Percentiles rank a stretch among this genome's conserved stretches.
phyloP scores from a whole-genome alignment of 2,113 vertebrate species.

The Dasyornis broadbenti region DNA sequence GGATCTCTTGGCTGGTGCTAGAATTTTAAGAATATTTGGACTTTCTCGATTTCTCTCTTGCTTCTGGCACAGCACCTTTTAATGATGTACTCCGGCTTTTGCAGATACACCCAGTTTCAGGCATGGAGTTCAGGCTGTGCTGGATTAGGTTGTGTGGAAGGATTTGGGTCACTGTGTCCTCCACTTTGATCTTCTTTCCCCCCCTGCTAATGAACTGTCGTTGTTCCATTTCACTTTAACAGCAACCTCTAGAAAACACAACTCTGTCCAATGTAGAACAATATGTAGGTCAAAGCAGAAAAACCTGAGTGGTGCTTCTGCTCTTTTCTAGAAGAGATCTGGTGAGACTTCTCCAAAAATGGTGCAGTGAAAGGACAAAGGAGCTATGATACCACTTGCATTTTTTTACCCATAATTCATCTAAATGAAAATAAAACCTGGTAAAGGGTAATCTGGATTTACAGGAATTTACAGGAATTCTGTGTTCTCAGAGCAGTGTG shows the following conservation, averaged over 20 bases:
- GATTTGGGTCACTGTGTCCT: conserved; percentile 56
- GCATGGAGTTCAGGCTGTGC: neutral
- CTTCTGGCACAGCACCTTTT: neutral
- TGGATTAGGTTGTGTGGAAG: conserved; percentile 19
- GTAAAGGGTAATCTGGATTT: neutral
- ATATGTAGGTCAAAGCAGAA: neutral
- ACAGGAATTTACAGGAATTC: neutral
- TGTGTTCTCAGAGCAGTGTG: neutral
- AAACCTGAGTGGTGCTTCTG: neutral
- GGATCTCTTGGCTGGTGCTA: neutral
- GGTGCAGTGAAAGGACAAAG: neutral
- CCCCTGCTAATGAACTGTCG: neutral
- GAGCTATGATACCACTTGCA: neutral
- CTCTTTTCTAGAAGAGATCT: neutral
- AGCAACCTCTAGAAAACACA: neutral
- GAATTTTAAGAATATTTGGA: neutral
- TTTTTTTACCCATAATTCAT: neutral
- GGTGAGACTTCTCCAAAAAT: neutral
- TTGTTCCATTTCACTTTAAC: neutral
- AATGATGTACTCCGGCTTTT: neutral
- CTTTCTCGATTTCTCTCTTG: neutral
- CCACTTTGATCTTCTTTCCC: conserved; percentile 41
- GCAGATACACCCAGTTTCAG: neutral
- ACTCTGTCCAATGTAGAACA: neutral
- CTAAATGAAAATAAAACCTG: neutral